A percentile compares a stretch with the other conserved stretches of the same genome.
phyloP scores from a whole-genome alignment of 2,888 invertebrate species.

The Ypsolopha scabrella region DNA sequence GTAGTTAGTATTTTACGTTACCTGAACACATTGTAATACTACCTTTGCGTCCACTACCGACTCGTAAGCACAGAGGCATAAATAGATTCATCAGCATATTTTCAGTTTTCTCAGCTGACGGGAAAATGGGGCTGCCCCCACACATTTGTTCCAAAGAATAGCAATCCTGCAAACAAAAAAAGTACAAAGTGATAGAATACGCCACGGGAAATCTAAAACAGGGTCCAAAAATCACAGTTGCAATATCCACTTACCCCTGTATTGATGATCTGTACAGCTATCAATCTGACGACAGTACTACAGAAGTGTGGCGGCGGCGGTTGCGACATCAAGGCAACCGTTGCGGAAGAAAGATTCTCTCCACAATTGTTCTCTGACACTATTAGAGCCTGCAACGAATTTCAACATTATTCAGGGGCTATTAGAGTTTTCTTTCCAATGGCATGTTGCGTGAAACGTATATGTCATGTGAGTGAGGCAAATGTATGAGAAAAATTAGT shows the following conservation, averaged over 20 bases:
- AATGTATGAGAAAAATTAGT: background rate
- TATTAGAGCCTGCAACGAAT: slow-evolving; percentile 73
- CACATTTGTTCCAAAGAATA: slow-evolving; percentile 95
- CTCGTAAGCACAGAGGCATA: slow-evolving; percentile 94
- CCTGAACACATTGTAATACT: slow-evolving; percentile 7
- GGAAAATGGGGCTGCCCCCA: slow-evolving; percentile 90
- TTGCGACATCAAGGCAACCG: slow-evolving; percentile 89
- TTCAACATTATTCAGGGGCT: no score
- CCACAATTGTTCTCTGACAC: slow-evolving; percentile 79
- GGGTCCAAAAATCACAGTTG: no score
- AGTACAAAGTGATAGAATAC: background rate
- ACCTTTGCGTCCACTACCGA: slow-evolving; percentile 96
- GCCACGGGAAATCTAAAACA: no score
- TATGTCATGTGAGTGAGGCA: no score
- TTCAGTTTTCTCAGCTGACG: slow-evolving; percentile 92
- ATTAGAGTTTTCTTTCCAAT: no score
- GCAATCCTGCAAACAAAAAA: slow-evolving; percentile 70
- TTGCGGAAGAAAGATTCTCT: slow-evolving; percentile 85
- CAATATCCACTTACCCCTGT: slow-evolving; percentile 76
- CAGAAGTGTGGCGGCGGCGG: slow-evolving; percentile 96
- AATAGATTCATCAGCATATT: slow-evolving; percentile 96
- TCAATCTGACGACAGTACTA: slow-evolving; percentile 94
- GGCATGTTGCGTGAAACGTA: no score
- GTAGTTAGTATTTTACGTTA: no score
- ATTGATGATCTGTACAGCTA: slow-evolving; percentile 95